Conservation (phyloP, 2,113 vertebrate genomes). For the Cepphus grylle region DNA sequence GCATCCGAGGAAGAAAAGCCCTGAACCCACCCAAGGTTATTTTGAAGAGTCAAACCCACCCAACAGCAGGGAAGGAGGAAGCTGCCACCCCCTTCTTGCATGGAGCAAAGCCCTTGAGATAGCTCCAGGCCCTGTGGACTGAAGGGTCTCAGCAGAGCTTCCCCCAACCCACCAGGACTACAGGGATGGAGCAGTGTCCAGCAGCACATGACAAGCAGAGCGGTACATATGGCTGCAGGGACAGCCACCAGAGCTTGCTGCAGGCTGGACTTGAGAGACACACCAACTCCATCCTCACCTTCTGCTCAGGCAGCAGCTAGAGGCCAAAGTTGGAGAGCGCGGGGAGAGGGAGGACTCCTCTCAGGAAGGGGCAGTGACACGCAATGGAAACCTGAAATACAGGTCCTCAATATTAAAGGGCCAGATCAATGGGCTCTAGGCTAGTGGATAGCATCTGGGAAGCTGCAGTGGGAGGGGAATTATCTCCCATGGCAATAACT, state of each 20-base stretch:
- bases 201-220: not conserved
- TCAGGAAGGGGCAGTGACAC: not conserved
- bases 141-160: not conserved
- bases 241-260: not conserved
- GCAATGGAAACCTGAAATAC: not conserved
- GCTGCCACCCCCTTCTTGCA: not conserved
- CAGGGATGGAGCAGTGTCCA: not conserved
- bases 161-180: not conserved
- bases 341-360: not conserved
- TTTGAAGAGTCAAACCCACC: not conserved
- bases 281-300: not conserved
- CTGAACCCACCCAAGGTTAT: not conserved
- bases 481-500: not conserved
- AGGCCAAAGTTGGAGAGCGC: not conserved
- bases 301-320: not conserved
- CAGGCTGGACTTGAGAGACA: not conserved
- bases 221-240: accelerated
- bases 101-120: not conserved
- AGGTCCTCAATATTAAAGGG: not conserved
- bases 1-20: not conserved
- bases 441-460: not conserved
- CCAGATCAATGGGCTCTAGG: not conserved
- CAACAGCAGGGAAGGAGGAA: not conserved
- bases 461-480: not conserved
- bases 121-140: not conserved